A percentile compares a stretch with the other conserved stretches of the same genome.
Conservation (phyloP, 2,888 invertebrate genomes). For the Boloria selene region DNA sequence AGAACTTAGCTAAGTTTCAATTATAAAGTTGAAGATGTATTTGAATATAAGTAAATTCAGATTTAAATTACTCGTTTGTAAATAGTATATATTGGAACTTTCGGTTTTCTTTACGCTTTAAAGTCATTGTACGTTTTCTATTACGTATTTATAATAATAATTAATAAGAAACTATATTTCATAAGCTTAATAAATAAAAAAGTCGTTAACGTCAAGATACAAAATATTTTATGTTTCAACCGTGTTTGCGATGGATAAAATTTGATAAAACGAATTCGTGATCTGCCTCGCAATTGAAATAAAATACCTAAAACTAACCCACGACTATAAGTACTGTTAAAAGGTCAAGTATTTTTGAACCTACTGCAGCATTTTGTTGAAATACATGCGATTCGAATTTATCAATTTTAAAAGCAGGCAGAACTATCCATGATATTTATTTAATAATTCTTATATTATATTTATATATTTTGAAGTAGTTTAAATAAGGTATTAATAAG, state of each 20-base stretch:
- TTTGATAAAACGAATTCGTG: slow-evolving; percentile 38
- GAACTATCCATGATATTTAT: neutral
- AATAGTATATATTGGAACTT: too few species aligned
- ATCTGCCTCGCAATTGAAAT: slow-evolving; percentile 34
- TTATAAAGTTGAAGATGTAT: too few species aligned
- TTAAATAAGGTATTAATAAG: too few species aligned
- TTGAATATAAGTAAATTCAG: too few species aligned
- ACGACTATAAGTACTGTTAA: slow-evolving; percentile 34
- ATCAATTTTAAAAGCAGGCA: neutral
- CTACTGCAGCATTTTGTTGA: slow-evolving; percentile 16
- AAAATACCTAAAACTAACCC: slow-evolving; percentile 37
- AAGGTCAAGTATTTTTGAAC: slow-evolving; percentile 33
- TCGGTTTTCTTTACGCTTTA: too few species aligned
- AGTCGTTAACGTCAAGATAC: slow-evolving; percentile 28
- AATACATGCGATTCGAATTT: slow-evolving; percentile 3
- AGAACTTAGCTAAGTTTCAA: too few species aligned
- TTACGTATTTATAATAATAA: neutral
- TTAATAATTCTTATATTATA: too few species aligned
- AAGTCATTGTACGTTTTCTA: neutral
- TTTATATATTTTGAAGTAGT: too few species aligned
- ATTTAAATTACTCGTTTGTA: too few species aligned
- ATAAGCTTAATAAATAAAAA: slow-evolving; percentile 16
- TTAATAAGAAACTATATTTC: neutral
- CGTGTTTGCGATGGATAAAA: slow-evolving; percentile 35
- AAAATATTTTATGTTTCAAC: slow-evolving; percentile 23